Base-by-base conservation (phyloP, 2,113 vertebrate species). In the Montifringilla adamsi region DNA sequence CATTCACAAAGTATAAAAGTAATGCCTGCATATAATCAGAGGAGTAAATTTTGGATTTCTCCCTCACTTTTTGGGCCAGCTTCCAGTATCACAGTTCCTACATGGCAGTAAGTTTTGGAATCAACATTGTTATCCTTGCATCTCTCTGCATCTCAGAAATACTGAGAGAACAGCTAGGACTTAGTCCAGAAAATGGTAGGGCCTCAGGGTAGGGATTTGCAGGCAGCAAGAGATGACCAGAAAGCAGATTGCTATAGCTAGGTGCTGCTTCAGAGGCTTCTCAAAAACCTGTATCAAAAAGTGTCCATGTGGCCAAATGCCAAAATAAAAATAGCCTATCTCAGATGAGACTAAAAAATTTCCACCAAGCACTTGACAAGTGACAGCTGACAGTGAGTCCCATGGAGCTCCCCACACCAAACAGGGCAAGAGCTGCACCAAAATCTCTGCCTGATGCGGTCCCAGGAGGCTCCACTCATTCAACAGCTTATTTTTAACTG, bases 401-500 rank as follows among this genome's bases (percentile, higher is more conserved):
- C 50, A 31, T 4, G 5, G 7, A 62, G 41, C 22, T 15, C 24
- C 16, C 31, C 43, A 72, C 30, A 82, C 70, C 70, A 76, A 56
- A 33, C 1, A 2, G 53, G 53, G 22, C 0, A 0, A 85, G 41
- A 47, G 27, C 6, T 26, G 24, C 78, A 56, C 31, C 2, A 0
- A 26, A 60, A 76, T 28, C 81, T 56, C 31, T 10, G 7, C 5
- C 1, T 27, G 31, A 27, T 63, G 49, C 10, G 2, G 27, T 49
- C 49, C 80, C 50, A 69, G 43, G 64, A 84, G 50, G 43, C 19
- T 28, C 88, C 28, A 27, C 28, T 70, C 33, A 44, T 23, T 62
- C 15, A 69, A 63, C 26, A 56, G 15, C 31, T 56, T 33, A 70
- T 49, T 77, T 90, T 90, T 50, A 87, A 68, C 49, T 60, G 53